These are phyloP conservation scores for Gryon sp. DNA, from an alignment of 1,140 invertebrate genomes.

Conservation along the genomic window DNA sequence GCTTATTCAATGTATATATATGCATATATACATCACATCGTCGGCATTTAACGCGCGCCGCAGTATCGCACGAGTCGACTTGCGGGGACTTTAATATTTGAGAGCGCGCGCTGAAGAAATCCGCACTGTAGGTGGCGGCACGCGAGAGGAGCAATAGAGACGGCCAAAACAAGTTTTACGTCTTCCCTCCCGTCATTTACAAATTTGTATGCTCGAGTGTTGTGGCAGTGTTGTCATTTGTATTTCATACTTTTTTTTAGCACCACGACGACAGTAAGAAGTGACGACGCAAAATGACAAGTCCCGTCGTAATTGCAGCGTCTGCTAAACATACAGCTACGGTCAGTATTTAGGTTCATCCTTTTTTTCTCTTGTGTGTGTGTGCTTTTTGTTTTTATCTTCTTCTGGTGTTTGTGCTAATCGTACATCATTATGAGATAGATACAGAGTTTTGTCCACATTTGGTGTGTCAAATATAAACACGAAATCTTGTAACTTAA, in stretches of 20 bases:
- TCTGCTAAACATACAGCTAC: constrained; percentile 89
- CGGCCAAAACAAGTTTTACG: constrained; percentile 24
- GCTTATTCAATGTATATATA: too few species aligned
- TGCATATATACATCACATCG: too few species aligned
- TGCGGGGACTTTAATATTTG: constrained; percentile 33
- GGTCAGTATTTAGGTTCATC: constrained; percentile 79
- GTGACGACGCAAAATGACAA: constrained; percentile 78
- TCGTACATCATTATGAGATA: too few species aligned
- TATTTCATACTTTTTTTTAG: constrained; percentile 54
- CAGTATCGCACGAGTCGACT: too few species aligned
- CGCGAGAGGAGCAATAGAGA: constrained; percentile 36
- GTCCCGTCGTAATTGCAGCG: constrained; percentile 87
- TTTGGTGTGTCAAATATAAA: too few species aligned
- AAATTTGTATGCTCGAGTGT: constrained; percentile 18
- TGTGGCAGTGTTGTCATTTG: constrained; percentile 42
- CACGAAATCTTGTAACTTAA: too few species aligned
- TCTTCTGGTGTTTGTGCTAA: too few species aligned
- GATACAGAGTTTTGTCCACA: too few species aligned
- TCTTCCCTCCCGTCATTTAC: constrained; percentile 47
- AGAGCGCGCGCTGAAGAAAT: too few species aligned
- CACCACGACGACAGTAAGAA: constrained; percentile 61
- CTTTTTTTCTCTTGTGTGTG: not conserved
- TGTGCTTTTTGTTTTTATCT: too few species aligned
- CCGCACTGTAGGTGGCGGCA: constrained; percentile 19
- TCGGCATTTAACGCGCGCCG: too few species aligned